These are phyloP conservation scores for Cavia porcellus DNA, from an alignment of 2,113 vertebrate genomes.

Conservation along the genomic window DNA sequence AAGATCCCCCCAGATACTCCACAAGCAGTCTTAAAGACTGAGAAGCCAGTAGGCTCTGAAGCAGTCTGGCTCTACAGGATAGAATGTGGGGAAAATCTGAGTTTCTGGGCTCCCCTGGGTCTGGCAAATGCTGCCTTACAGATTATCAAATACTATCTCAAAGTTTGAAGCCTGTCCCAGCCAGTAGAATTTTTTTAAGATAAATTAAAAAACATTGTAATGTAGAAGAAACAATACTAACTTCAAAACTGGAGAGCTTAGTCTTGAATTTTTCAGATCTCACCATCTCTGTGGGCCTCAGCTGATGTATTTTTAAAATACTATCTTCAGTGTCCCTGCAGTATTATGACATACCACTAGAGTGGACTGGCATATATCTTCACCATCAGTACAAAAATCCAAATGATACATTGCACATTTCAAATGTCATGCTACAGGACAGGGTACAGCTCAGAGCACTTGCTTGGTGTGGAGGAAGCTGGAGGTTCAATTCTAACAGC, in stretches of 20 bases:
- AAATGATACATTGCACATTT: neutral
- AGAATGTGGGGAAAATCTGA: neutral
- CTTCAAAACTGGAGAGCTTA: slow-evolving; percentile 1
- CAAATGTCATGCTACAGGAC: neutral
- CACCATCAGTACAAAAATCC: neutral
- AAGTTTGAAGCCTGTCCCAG: neutral
- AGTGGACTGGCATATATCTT: neutral
- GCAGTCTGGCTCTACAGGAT: neutral
- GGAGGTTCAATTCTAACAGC: neutral
- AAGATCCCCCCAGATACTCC: neutral
- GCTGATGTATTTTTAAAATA: neutral
- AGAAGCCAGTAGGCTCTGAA: slow-evolving; percentile 7
- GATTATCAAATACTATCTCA: neutral
- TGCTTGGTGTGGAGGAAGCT: neutral
- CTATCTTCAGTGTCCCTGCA: neutral
- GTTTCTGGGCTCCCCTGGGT: neutral
- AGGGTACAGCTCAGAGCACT: neutral
- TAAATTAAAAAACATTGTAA: slow-evolving; percentile 6
- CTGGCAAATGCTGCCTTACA: neutral
- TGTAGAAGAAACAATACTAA: neutral
- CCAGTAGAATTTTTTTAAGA: neutral
- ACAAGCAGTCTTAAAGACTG: neutral
- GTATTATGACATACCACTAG: neutral
- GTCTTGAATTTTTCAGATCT: neutral
- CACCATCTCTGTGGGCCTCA: neutral